These are phyloP conservation scores for Notodonta ziczac DNA, from an alignment of 2,888 invertebrate species.

Conservation along the genomic window DNA sequence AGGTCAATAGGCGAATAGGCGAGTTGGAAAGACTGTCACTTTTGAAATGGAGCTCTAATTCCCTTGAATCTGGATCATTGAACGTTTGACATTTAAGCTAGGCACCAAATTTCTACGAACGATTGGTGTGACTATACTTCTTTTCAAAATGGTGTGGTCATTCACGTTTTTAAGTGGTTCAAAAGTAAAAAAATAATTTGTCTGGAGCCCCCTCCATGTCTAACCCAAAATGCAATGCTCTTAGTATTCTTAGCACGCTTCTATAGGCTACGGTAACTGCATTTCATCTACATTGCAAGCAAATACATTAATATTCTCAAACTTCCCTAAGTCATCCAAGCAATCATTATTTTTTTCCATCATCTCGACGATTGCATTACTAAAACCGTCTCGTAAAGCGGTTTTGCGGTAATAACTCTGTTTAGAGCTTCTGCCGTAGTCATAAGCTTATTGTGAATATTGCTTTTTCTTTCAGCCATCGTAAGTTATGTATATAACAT, in stretches of 20 bases:
- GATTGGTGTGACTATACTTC: neutral
- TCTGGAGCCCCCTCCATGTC: too few species aligned
- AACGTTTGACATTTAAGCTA: slow-evolving; percentile 33
- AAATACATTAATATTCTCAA: slow-evolving; percentile 11
- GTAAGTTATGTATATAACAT: too few species aligned
- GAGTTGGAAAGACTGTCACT: neutral
- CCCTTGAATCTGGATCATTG: slow-evolving; percentile 4
- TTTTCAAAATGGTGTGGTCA: too few species aligned
- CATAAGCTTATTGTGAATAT: neutral
- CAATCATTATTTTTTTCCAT: too few species aligned
- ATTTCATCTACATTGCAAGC: slow-evolving; percentile 11
- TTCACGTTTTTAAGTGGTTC: too few species aligned
- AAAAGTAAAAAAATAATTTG: too few species aligned
- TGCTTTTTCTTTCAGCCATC: too few species aligned
- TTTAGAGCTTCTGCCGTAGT: slow-evolving; percentile 11
- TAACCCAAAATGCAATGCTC: too few species aligned
- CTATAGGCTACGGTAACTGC: too few species aligned
- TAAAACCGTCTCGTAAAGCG: slow-evolving; percentile 9
- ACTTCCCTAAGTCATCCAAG: slow-evolving; percentile 1
- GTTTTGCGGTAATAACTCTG: slow-evolving; percentile 33
- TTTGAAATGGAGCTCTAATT: neutral
- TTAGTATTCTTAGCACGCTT: too few species aligned
- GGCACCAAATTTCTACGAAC: neutral
- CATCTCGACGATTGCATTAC: neutral
- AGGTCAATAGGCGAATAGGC: neutral